Evolutionary conservation across 2,797 vertebrate genomes (phyloP).

Genomic region (Sebastes umbrosus): DNA sequence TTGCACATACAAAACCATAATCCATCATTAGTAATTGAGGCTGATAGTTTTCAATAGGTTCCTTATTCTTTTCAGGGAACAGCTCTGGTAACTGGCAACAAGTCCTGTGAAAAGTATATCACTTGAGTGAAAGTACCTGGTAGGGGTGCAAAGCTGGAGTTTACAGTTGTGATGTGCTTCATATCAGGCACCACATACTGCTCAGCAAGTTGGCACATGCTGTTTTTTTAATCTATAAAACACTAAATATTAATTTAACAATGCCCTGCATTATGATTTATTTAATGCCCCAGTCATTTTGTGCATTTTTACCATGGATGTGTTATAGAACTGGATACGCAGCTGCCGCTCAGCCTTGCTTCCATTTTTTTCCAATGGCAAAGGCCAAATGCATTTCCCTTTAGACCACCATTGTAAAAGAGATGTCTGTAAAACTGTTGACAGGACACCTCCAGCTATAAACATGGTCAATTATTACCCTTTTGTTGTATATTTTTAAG

Average conservation of each 20-base stretch:
- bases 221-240: not conserved
- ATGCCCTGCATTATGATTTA: not conserved
- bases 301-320: not conserved
- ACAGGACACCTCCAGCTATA: not conserved
- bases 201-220: not conserved
- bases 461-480: not conserved
- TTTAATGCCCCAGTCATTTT: not conserved
- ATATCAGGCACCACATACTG: not conserved
- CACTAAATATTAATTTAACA: not conserved
- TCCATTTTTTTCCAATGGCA: not conserved
- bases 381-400: not conserved
- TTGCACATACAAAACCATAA: constrained; percentile 27
- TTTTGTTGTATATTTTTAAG: not conserved
- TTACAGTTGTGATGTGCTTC: constrained; percentile 15
- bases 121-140: constrained; percentile 22
- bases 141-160: constrained; percentile 7
- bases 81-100: constrained; percentile 6
- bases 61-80: constrained; percentile 16
- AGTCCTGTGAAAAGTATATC: constrained; percentile 22
- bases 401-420: not conserved
- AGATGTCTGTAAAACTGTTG: not conserved
- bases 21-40: constrained; percentile 43
- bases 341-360: not conserved
- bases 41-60: constrained; percentile 36
- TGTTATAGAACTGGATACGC: not conserved